phyloP scores from a whole-genome alignment of 2,797 vertebrate genomes.

The Atherinosoma microstoma region DNA sequence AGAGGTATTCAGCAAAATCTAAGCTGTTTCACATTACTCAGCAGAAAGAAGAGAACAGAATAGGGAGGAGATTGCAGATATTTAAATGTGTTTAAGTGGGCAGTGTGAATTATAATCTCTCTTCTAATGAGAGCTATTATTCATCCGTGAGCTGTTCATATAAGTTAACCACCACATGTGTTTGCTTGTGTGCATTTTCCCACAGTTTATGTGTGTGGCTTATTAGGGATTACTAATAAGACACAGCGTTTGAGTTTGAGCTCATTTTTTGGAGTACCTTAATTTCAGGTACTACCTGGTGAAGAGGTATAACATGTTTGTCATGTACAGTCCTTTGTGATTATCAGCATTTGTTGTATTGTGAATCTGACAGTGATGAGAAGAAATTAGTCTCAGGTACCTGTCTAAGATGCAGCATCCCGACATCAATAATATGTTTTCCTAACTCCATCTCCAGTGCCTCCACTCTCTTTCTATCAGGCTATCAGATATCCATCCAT shows the following conservation, averaged over 20 bases:
- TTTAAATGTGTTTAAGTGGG: constrained; percentile 47
- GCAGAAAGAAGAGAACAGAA: constrained; percentile 3
- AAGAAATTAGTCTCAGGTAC: background rate
- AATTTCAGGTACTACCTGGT: constrained; percentile 15
- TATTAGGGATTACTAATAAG: constrained; percentile 58
- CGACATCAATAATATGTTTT: constrained; percentile 10
- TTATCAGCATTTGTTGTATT: background rate
- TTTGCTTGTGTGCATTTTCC: background rate
- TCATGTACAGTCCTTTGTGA: background rate
- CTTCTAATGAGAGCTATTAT: constrained; percentile 57
- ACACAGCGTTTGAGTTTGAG: constrained; percentile 23
- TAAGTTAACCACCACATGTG: constrained; percentile 28
- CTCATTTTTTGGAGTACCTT: constrained; percentile 37
- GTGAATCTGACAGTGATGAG: background rate
- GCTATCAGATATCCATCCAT: background rate
- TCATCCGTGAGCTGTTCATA: constrained; percentile 43
- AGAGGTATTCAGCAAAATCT: constrained; percentile 21
- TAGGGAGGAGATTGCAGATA: constrained; percentile 20
- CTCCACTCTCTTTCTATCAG: background rate
- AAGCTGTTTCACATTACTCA: constrained; percentile 17
- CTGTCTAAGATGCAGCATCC: background rate
- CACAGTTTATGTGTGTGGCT: constrained; percentile 39
- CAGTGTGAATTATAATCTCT: constrained; percentile 39
- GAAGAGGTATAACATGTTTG: constrained; percentile 3
- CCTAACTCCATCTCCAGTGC: background rate